Percentiles rank a stretch among this genome's conserved stretches.
These are phyloP conservation scores for Gephyroberyx darwinii DNA, from an alignment of 2,797 vertebrate species.

Conservation along the genomic window DNA sequence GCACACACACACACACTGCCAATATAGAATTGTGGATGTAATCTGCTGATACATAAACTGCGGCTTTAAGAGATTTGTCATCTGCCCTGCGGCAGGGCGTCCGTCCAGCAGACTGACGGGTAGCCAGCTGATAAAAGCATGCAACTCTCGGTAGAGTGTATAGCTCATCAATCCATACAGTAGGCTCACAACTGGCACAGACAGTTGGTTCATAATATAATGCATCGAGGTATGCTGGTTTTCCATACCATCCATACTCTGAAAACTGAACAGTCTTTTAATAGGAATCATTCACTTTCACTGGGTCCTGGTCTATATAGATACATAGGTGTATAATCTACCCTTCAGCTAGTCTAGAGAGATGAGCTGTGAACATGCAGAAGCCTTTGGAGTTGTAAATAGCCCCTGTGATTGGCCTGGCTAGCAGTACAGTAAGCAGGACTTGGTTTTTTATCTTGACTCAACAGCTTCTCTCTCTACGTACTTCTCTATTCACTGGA, in stretches of 20 bases:
- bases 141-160: conserved; percentile 37
- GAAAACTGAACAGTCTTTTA: too few species aligned
- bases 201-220: not conserved
- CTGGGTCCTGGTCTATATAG: too few species aligned
- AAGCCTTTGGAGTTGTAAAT: too few species aligned
- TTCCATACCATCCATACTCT: too few species aligned
- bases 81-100: conserved; percentile 31
- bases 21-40: conserved; percentile 33
- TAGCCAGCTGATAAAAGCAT: conserved; percentile 62
- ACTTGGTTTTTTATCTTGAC: too few species aligned
- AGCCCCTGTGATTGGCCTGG: too few species aligned
- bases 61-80: conserved; percentile 50
- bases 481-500: too few species aligned
- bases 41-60: conserved; percentile 41
- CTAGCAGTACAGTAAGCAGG: too few species aligned
- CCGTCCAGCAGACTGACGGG: conserved; percentile 35
- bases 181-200: conserved; percentile 18
- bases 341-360: not conserved
- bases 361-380: conserved; percentile 5
- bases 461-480: too few species aligned
- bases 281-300: too few species aligned
- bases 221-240: too few species aligned
- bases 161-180: conserved; percentile 41
- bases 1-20: not conserved
- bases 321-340: not conserved